These are phyloP conservation scores for Tanypteryx hageni DNA, from an alignment of 2,888 invertebrate species.

Conservation along the genomic window DNA sequence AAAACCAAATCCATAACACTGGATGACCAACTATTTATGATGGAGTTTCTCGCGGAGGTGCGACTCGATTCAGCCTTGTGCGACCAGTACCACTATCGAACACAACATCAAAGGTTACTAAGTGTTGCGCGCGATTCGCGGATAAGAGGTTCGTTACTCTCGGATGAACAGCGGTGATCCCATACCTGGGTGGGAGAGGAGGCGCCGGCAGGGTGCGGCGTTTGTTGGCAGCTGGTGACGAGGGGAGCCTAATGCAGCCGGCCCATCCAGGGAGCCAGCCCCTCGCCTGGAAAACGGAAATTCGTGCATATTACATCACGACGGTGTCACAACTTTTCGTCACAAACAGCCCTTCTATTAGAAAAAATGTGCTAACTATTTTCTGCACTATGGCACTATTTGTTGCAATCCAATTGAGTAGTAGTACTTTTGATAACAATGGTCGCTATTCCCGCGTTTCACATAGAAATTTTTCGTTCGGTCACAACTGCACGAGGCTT, in stretches of 20 bases:
- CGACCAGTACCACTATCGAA: background rate
- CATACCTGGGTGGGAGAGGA: constrained; percentile 66
- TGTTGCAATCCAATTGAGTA: constrained; percentile 15
- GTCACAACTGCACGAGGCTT: background rate
- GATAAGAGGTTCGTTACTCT: too few species aligned
- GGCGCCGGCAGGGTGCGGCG: constrained; percentile 65
- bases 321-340: background rate
- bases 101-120: too few species aligned
- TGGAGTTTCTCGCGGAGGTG: too few species aligned
- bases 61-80: too few species aligned
- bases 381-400: constrained; percentile 23
- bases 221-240: constrained; percentile 57
- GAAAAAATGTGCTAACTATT: background rate
- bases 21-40: too few species aligned
- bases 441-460: constrained; percentile 12
- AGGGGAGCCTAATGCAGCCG: constrained; percentile 63
- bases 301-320: background rate
- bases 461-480: constrained; percentile 23
- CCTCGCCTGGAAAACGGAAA: constrained; percentile 64
- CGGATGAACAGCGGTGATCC: background rate
- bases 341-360: background rate
- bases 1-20: too few species aligned
- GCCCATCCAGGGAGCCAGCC: constrained; percentile 66
- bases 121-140: too few species aligned
- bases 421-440: background rate